A percentile compares a stretch with the other conserved stretches of the same genome.
Evolutionary conservation across 53 echinoderm and acorn worm species (phyloP).

Genomic region (Mesocentrotus franciscanus): DNA sequence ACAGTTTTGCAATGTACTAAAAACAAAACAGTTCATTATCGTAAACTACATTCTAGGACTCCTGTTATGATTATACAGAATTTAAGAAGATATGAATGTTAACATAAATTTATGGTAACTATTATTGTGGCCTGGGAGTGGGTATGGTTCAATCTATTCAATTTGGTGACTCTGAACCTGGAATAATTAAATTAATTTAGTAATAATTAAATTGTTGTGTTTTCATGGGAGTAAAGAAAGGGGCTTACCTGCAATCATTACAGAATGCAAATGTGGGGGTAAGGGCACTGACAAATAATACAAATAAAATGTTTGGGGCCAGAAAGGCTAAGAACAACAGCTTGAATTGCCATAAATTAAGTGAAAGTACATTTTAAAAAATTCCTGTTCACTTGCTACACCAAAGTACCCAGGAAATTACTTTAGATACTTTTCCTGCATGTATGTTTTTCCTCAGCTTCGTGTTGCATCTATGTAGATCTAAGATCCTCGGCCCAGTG

Average conservation of each 20-base stretch:
- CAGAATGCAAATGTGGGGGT: background rate
- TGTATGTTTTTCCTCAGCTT: background rate
- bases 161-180: background rate
- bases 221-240: background rate
- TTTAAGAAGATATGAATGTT: no score
- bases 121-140: background rate
- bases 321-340: background rate
- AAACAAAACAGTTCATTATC: no score
- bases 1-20: background rate
- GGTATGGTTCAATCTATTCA: background rate
- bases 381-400: background rate
- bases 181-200: no score
- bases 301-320: background rate
- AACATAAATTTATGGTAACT: no score
- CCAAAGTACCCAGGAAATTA: background rate
- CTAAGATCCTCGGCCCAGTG: slow-evolving; percentile 83
- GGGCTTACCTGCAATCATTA: background rate
- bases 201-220: background rate
- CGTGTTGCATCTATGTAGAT: slow-evolving; percentile 25
- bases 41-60: no score
- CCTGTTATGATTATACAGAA: no score
- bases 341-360: background rate
- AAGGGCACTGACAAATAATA: background rate
- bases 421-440: background rate
- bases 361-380: background rate